Percentiles rank a stretch among this genome's conserved stretches.
Conservation (phyloP, 2,888 invertebrate species). For the Nysson spinosus region DNA sequence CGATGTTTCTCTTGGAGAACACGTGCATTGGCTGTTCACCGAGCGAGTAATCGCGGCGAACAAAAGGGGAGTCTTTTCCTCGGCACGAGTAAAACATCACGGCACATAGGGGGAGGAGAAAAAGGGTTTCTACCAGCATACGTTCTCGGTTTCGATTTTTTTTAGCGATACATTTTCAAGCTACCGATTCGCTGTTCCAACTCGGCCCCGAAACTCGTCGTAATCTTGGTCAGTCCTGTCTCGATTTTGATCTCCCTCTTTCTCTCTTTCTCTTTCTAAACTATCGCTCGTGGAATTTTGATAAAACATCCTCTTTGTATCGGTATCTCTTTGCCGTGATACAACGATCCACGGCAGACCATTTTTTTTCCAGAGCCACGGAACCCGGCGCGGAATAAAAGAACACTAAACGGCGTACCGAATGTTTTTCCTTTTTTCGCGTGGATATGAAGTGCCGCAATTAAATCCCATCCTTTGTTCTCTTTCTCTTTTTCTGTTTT, state of each 20-base stretch:
- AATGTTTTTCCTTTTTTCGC: slow-evolving; percentile 40
- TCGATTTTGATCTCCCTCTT: slow-evolving; percentile 19
- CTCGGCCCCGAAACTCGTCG: slow-evolving; percentile 23
- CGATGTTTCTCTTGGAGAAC: slow-evolving; percentile 53
- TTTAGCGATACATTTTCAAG: no score
- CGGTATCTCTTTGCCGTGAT: no score
- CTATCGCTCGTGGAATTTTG: not conserved
- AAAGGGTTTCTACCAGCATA: not conserved
- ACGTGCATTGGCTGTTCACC: slow-evolving; percentile 32
- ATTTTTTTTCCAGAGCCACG: not conserved
- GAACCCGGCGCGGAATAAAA: not conserved
- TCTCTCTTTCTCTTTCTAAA: not conserved
- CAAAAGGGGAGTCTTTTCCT: slow-evolving; percentile 8
- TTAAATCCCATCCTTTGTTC: slow-evolving; percentile 14
- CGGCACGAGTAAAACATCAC: slow-evolving; percentile 2
- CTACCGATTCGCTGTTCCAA: no score
- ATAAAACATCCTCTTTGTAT: not conserved
- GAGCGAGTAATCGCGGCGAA: slow-evolving; percentile 15
- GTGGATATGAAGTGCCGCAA: slow-evolving; percentile 57
- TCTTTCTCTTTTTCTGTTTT: slow-evolving; percentile 10
- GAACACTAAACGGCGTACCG: not conserved
- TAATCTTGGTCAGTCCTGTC: slow-evolving; percentile 72
- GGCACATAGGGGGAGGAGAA: not conserved
- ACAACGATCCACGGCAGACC: no score
- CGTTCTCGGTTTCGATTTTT: not conserved